Percentiles rank a stretch among this genome's conserved stretches.
Evolutionary conservation across 2,888 invertebrate genomes (phyloP).

Genomic region (Drosophila kanekoi): DNA sequence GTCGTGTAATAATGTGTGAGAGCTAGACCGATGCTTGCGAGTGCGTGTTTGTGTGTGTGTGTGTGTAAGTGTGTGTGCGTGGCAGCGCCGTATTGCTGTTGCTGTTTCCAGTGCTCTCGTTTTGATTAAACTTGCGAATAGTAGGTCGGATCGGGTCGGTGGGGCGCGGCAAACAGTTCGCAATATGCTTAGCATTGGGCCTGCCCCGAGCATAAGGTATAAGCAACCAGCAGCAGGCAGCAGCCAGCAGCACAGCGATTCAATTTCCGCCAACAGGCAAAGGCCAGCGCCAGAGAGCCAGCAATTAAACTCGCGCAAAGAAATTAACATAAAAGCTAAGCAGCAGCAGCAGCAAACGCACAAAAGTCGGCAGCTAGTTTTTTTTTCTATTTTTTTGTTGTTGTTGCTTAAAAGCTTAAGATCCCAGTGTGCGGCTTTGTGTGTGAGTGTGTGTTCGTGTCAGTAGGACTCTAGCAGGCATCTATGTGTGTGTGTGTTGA

Average conservation of each 20-base stretch:
- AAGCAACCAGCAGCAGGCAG: constrained; percentile 25
- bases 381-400: constrained; percentile 17
- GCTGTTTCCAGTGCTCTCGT: constrained; percentile 78
- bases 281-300: constrained; percentile 44
- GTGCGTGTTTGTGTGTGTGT: constrained; percentile 10
- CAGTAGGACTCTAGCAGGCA: constrained; percentile 4
- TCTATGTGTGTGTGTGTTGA: constrained; percentile 24
- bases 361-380: constrained; percentile 67
- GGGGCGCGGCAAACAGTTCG: constrained; percentile 66
- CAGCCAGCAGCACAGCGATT: constrained; percentile 59
- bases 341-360: constrained; percentile 46
- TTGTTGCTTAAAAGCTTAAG: constrained; percentile 36
- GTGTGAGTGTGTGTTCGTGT: constrained; percentile 6
- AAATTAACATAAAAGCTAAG: constrained; percentile 72
- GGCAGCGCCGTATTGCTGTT: constrained; percentile 16
- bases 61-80: constrained; percentile 20
- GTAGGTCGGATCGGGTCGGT: constrained; percentile 58
- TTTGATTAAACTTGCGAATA: constrained; percentile 77
- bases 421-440: constrained; percentile 30
- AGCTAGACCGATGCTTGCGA: not conserved
- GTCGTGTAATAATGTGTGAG: not conserved
- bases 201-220: constrained; percentile 63
- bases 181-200: constrained; percentile 67
- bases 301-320: constrained; percentile 71
- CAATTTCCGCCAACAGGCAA: constrained; percentile 73